Evolutionary conservation across 2,113 vertebrate genomes (phyloP), one percentile per base, ranked within the genome.

Genomic region (Catagonus wagneri): DNA sequence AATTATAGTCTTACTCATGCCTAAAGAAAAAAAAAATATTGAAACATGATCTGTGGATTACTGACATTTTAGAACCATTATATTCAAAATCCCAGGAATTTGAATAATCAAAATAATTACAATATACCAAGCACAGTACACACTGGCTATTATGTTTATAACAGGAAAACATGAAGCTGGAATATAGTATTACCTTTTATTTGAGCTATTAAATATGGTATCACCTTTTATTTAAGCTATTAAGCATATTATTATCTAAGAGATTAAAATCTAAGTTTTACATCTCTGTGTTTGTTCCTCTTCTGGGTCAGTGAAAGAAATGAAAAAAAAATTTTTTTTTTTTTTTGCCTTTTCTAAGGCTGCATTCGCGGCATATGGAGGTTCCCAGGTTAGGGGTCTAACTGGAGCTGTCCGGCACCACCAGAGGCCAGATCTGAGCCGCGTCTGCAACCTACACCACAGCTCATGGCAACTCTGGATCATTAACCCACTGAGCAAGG

Each of bases 101-200:
- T 84, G 68, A 97, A 96, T 34, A 90, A 83, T 61, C 14, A 78
- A 97, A 98, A 32, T 88, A 97, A 94, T 97, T 75, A 78, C 25
- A 58, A 96, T 96, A 79, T 93, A 89, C 60, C 1, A 11, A 44
- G 14, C 50, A 69, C 0, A 32, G 78, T 71, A 89, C 84, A 94
- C 65, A 80, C 34, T 96, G 6, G 69, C 68, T 81, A 90, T 89
- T 93, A 79, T 61, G 19, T 84, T 71, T 87, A 34, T 63, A 88
- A 72, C 17, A 90, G 13, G 34, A 91, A 95, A 80, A 36, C 10
- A 44, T n/a, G 14, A 75, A 76, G 17, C 20, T 80, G 17, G n/a
- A 85, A 7, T 81, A n/a, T 36, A n/a, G n/a, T 44, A 60, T 89
- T 76, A 12, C 36, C 14, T 12, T 96, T 71, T 5, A 32, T 68